Conservation (phyloP, 2,113 vertebrate species). For the Oceanodroma tethys region DNA sequence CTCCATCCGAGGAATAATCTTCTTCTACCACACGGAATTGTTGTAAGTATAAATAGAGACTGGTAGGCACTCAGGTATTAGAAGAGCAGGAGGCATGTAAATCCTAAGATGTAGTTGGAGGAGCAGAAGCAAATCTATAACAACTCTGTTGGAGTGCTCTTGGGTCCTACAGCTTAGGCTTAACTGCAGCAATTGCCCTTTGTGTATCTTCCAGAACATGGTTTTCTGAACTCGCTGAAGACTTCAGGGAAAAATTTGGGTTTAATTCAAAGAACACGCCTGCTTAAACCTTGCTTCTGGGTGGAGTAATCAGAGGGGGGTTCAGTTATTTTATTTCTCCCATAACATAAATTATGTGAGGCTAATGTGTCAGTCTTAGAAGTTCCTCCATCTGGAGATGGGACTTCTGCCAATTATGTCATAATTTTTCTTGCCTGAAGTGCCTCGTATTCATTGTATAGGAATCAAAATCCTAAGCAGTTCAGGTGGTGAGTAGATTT, state of each 20-base stretch:
- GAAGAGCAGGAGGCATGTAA: neutral
- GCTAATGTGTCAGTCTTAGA: slow-evolving; percentile 37
- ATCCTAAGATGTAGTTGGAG: neutral
- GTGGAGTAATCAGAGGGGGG: slow-evolving; percentile 10
- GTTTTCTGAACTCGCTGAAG: neutral
- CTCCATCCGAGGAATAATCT: neutral
- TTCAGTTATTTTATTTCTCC: slow-evolving; percentile 39
- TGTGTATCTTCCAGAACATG: neutral
- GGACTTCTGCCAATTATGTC: slow-evolving; percentile 60
- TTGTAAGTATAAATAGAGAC: neutral
- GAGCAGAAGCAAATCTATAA: neutral
- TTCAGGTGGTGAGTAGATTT: slow-evolving; percentile 46
- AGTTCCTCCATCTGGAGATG: slow-evolving; percentile 59
- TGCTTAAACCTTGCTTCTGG: slow-evolving; percentile 38
- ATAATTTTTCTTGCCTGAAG: slow-evolving; percentile 56
- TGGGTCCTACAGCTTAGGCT: neutral
- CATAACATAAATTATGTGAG: slow-evolving; percentile 44
- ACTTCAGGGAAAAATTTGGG: neutral
- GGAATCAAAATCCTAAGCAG: slow-evolving; percentile 37
- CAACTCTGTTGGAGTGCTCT: neutral
- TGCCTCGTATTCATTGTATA: neutral
- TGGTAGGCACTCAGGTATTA: neutral
- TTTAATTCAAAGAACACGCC: slow-evolving; percentile 15
- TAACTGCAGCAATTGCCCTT: neutral
- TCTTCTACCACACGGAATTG: neutral